Percentiles rank a stretch among this genome's conserved stretches.
Conservation (phyloP, 2,797 vertebrate genomes). For the Phrynocephalus vlangalii region DNA sequence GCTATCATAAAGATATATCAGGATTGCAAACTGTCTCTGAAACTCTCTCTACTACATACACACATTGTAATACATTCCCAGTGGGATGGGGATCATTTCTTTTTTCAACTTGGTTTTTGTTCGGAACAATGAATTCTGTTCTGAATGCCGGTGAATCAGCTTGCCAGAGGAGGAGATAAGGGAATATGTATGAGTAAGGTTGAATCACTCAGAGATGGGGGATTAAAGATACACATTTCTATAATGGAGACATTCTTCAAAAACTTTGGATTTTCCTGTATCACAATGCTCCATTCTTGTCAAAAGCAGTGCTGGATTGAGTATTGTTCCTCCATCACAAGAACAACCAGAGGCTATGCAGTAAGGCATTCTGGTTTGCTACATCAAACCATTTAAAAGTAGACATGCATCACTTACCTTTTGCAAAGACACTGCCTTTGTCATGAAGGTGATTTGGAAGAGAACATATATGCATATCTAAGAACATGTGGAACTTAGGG, state of each 20-base stretch:
- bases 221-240: constrained; percentile 70
- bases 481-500: background rate
- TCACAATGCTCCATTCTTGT: constrained; percentile 5
- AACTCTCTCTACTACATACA: constrained; percentile 56
- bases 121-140: constrained; percentile 67
- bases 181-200: constrained; percentile 69
- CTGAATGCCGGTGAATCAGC: constrained; percentile 73
- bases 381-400: background rate
- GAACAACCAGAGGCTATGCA: fast-evolving
- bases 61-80: constrained; percentile 66
- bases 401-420: background rate
- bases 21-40: constrained; percentile 58
- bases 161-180: constrained; percentile 67
- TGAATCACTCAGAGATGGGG: constrained; percentile 71
- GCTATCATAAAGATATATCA: constrained; percentile 36
- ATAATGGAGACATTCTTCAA: constrained; percentile 45
- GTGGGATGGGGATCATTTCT: constrained; percentile 60
- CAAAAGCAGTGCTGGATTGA: background rate
- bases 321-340: constrained; percentile 10
- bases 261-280: background rate
- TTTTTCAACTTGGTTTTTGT: constrained; percentile 64
- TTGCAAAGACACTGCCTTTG: constrained; percentile 26
- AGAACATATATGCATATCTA: background rate
- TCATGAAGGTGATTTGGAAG: background rate
- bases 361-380: background rate